Evolutionary conservation across 2,797 vertebrate species (phyloP).

Genomic region (Danio jaintianensis): DNA sequence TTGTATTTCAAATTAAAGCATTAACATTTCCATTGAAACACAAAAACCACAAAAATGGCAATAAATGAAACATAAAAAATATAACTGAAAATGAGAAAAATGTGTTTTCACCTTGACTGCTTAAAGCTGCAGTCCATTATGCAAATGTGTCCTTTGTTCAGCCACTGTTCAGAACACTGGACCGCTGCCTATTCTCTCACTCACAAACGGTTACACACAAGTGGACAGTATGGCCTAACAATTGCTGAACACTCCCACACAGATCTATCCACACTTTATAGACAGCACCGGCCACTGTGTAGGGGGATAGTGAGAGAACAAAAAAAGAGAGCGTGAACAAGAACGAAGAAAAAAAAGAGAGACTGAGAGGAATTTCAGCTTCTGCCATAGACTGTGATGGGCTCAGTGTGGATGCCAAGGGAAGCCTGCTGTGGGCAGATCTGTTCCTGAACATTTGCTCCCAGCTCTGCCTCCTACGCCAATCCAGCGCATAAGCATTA

Average conservation of each 20-base stretch:
- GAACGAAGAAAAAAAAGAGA: conserved; percentile 9
- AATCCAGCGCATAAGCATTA: conserved; percentile 41
- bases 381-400: conserved; percentile 53
- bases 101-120: conserved; percentile 32
- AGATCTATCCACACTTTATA: conserved; percentile 32
- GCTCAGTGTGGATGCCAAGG: conserved; percentile 39
- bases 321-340: conserved; percentile 27
- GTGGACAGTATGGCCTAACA: conserved; percentile 54
- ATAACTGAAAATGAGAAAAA: too few relatives aligned
- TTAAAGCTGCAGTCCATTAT: conserved; percentile 50
- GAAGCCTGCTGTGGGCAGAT: conserved; percentile 60
- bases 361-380: conserved; percentile 47
- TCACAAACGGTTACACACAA: conserved; percentile 27
- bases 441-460: conserved; percentile 62
- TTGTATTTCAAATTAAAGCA: too few relatives aligned
- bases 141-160: conserved; percentile 50
- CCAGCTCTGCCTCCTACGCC: conserved; percentile 50
- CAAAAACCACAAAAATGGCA: too few relatives aligned
- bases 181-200: conserved; percentile 40
- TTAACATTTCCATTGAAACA: too few relatives aligned
- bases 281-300: conserved; percentile 53
- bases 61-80: too few relatives aligned
- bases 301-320: conserved; percentile 34
- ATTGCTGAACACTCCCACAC: conserved; percentile 54
- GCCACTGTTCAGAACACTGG: conserved; percentile 31